A percentile compares a stretch with the other conserved stretches of the same genome.
These are phyloP conservation scores for Patagioenas fasciata DNA, from an alignment of 2,113 vertebrate genomes.

Conservation along the genomic window DNA sequence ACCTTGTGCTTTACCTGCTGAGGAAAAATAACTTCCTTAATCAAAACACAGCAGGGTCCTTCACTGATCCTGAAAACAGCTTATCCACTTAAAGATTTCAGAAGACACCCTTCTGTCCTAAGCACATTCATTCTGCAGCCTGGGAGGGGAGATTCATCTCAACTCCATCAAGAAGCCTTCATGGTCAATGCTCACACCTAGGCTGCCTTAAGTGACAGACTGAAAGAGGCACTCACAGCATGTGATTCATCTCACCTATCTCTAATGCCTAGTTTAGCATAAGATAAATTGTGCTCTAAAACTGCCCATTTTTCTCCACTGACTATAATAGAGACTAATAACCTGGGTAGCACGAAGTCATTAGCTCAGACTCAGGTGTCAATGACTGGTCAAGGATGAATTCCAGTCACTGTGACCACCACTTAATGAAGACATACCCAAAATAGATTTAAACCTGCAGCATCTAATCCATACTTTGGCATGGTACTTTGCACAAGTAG, in stretches of 20 bases:
- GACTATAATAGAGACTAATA: slow-evolving; percentile 49
- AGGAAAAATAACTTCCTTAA: not conserved
- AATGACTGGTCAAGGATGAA: slow-evolving; percentile 45
- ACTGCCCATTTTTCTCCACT: slow-evolving; percentile 13
- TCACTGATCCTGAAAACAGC: not conserved
- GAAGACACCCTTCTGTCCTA: not conserved
- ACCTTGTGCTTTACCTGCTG: not conserved
- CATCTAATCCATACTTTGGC: not conserved
- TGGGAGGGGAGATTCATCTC: not conserved
- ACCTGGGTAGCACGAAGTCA: not conserved
- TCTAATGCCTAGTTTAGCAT: slow-evolving; percentile 1
- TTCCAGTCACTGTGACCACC: not conserved
- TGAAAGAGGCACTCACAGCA: not conserved
- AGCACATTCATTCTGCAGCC: not conserved
- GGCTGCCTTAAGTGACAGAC: not conserved
- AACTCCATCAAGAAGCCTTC: not conserved
- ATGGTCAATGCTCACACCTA: not conserved
- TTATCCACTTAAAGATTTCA: not conserved
- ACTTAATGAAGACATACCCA: slow-evolving; percentile 24
- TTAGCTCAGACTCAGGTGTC: slow-evolving; percentile 20
- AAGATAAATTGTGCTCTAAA: slow-evolving; percentile 31
- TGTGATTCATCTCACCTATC: slow-evolving; percentile 46
- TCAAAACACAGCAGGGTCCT: not conserved
- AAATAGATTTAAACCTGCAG: not conserved
- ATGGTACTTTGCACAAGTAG: not conserved